Evolutionary conservation across 1,140 invertebrate genomes (phyloP).

Genomic region (Eupristina koningsbergeri): DNA sequence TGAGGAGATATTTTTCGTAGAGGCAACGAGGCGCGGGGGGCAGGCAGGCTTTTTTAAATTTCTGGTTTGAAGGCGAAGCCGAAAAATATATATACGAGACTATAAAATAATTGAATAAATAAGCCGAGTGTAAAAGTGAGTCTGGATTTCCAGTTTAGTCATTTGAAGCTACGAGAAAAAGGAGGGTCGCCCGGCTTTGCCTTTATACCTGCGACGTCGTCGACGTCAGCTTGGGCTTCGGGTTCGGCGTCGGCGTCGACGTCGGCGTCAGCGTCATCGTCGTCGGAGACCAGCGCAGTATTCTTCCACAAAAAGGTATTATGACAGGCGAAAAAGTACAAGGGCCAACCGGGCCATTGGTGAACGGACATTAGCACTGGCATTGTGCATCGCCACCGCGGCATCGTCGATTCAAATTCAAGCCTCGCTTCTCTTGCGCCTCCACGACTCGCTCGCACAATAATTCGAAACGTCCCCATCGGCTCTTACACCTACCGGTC

Average conservation of each 20-base stretch:
- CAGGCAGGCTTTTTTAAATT: slow-evolving; percentile 19
- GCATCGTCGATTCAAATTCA: not conserved
- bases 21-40: no score
- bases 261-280: no score
- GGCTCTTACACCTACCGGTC: not conserved
- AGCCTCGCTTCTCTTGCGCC: not conserved
- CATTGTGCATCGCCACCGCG: slow-evolving; percentile 64
- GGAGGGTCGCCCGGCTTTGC: slow-evolving; percentile 40
- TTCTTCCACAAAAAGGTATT: slow-evolving; percentile 62
- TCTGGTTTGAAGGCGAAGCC: slow-evolving; percentile 7
- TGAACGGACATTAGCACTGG: slow-evolving; percentile 69
- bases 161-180: slow-evolving; percentile 20
- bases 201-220: slow-evolving; percentile 64
- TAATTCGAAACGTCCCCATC: no score
- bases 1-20: not conserved
- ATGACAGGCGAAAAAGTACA: slow-evolving; percentile 68
- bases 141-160: slow-evolving; percentile 28
- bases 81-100: slow-evolving; percentile 17
- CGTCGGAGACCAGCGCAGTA: not conserved
- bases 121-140: slow-evolving; percentile 30
- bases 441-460: no score
- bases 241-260: no score
- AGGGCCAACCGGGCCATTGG: slow-evolving; percentile 60
- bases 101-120: slow-evolving; percentile 44
- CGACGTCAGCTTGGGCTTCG: no score